Evolutionary conservation across 2,113 vertebrate genomes (phyloP), one percentile per base, ranked within the genome.

Genomic region (Zeus faber): DNA sequence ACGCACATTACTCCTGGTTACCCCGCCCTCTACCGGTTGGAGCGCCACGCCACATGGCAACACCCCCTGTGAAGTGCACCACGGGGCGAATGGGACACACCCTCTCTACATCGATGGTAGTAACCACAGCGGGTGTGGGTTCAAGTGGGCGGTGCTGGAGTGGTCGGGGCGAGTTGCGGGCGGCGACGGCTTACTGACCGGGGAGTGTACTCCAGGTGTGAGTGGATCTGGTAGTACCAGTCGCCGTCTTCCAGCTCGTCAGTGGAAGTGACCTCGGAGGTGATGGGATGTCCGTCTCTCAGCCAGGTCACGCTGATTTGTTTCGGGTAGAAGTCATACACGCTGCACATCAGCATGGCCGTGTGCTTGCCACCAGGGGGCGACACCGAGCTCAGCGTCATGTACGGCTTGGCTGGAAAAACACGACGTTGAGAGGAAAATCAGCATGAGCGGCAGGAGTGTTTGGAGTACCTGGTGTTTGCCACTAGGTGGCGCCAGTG

Each of bases 161-260:
- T n/a, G n/a, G n/a, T n/a, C n/a, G n/a, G n/a, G n/a, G n/a, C n/a
- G n/a, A n/a, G n/a, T n/a, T n/a, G n/a, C n/a, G n/a, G n/a, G n/a
- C n/a, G n/a, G 11, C 2, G 6, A 4, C 4, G 4, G 9, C 1
- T 13, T 39, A 39, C 37, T 39, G 29, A 40, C 51, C 33, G 52
- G 29, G 78, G 74, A 2, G 35, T 81, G 58, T 72, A 72, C 62
- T 77, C 71, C 65, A 77, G 59, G 22, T 75, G 52, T 5, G 78
- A 81, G 71, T 81, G 78, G 58, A 75, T 56, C 71, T 81, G 78
- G 40, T 81, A 77, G 65, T 62, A 81, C 79, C 79, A 81, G 65
- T 81, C 65, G 23, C 68, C 79, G 61, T 81, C 9, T 6, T 62
- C 10, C 52, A 76, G 50, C 69, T 78, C 79, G 45, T 72, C 74